phyloP scores from a whole-genome alignment of 2,797 vertebrate species.

The Atherinosoma microstoma region DNA sequence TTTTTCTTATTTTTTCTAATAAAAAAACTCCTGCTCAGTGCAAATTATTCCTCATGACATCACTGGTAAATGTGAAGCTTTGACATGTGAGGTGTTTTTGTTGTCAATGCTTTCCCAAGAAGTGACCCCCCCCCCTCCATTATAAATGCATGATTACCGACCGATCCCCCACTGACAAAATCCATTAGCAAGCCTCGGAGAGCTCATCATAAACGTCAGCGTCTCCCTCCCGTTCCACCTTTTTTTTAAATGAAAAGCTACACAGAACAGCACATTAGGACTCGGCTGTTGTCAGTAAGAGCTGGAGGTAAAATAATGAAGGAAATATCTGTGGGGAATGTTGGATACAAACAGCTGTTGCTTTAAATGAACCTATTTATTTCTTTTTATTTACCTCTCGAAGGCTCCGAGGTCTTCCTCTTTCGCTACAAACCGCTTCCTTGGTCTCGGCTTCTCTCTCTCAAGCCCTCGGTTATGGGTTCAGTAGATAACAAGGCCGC shows the following conservation, averaged over 20 bases:
- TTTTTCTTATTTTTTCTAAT: constrained; percentile 4
- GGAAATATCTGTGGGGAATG: constrained; percentile 49
- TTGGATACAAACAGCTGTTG: constrained; percentile 34
- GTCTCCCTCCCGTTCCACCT: constrained; percentile 22
- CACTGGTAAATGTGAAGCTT: constrained; percentile 50
- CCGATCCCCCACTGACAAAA: constrained; percentile 72
- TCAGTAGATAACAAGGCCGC: constrained; percentile 15
- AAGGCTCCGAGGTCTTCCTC: constrained; percentile 20
- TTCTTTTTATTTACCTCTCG: constrained; percentile 59
- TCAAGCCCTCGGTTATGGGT: constrained; percentile 22
- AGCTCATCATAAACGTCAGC: constrained; percentile 25
- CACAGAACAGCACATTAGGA: constrained; percentile 53
- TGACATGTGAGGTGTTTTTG: constrained; percentile 57
- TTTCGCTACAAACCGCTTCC: constrained; percentile 4
- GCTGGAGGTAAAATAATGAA: constrained; percentile 63
- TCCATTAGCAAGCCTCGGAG: constrained; percentile 77
- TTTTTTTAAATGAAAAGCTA: constrained; percentile 52
- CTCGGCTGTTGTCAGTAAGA: constrained; percentile 64
- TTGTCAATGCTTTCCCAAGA: constrained; percentile 56
- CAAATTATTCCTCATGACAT: constrained; percentile 61
- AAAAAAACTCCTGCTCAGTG: constrained; percentile 38
- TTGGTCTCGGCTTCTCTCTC: constrained; percentile 27
- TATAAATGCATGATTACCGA: constrained; percentile 75
- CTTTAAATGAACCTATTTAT: constrained; percentile 63
- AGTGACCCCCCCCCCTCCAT: constrained; percentile 54